A percentile compares a stretch with the other conserved stretches of the same genome.
Conservation (phyloP, 2,888 invertebrate genomes). For the Escarpia spicata region DNA sequence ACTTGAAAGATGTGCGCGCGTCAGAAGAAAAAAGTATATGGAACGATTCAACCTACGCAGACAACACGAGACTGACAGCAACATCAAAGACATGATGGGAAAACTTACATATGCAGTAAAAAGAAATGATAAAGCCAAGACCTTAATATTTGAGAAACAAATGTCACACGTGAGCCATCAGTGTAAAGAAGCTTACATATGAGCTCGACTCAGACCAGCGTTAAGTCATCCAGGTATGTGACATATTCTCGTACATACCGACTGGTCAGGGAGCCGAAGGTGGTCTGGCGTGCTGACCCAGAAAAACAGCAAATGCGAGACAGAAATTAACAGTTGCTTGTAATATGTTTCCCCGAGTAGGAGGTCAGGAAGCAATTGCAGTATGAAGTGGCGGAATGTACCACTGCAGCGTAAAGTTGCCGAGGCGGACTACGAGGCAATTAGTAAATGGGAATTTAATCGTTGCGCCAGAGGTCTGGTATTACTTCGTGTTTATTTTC, state of each 20-base stretch:
- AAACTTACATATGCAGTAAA: too few species aligned
- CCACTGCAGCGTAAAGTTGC: neutral
- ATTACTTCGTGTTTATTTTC: neutral
- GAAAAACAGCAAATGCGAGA: neutral
- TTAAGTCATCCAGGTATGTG: neutral
- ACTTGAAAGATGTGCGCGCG: too few species aligned
- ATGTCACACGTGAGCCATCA: too few species aligned
- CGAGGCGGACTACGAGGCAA: neutral
- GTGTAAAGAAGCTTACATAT: too few species aligned
- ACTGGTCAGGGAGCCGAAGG: neutral
- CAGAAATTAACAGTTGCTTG: neutral
- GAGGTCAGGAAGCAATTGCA: neutral
- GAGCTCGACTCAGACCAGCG: neutral
- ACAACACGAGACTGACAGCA: too few species aligned
- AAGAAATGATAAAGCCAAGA: too few species aligned
- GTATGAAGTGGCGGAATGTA: neutral
- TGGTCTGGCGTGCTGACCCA: neutral
- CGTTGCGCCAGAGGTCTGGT: neutral
- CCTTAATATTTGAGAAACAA: too few species aligned
- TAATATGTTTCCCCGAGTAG: neutral
- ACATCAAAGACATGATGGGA: too few species aligned
- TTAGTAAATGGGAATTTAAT: neutral
- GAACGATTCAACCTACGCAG: too few species aligned
- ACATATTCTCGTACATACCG: neutral
- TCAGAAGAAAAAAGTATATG: too few species aligned